These are phyloP conservation scores for Mormyrus lacerda DNA, from an alignment of 2,113 vertebrate genomes.

Conservation along the genomic window DNA sequence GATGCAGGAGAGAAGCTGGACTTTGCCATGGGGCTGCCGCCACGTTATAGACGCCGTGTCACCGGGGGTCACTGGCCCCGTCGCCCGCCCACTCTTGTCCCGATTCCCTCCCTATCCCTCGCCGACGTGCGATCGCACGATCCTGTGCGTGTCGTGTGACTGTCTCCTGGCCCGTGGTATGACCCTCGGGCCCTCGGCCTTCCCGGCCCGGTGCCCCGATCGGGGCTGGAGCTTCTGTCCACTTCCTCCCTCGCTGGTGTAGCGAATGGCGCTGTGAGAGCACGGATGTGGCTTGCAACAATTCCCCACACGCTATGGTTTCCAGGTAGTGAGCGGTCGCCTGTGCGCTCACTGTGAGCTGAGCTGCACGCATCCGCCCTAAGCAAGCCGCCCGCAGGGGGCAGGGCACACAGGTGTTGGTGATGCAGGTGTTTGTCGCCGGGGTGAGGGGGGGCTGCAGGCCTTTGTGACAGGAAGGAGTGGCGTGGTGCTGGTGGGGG, in stretches of 20 bases:
- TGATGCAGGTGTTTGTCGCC: not conserved
- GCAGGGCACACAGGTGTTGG: not conserved
- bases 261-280: not conserved
- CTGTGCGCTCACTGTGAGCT: not conserved
- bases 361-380: not conserved
- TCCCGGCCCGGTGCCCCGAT: not conserved
- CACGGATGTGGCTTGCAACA: not conserved
- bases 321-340: conserved; percentile 1
- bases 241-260: not conserved
- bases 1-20: not conserved
- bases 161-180: not conserved
- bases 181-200: not conserved
- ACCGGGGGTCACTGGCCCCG: not conserved
- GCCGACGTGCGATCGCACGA: not conserved
- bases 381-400: not conserved
- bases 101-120: not conserved
- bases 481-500: not conserved
- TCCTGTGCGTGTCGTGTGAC: not conserved
- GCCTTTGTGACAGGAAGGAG: not conserved
- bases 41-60: not conserved
- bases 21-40: not conserved
- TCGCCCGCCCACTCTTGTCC: not conserved
- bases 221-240: not conserved
- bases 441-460: not conserved
- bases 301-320: not conserved